phyloP scores from a whole-genome alignment of 2,888 invertebrate species.

The Erebia palarica region DNA sequence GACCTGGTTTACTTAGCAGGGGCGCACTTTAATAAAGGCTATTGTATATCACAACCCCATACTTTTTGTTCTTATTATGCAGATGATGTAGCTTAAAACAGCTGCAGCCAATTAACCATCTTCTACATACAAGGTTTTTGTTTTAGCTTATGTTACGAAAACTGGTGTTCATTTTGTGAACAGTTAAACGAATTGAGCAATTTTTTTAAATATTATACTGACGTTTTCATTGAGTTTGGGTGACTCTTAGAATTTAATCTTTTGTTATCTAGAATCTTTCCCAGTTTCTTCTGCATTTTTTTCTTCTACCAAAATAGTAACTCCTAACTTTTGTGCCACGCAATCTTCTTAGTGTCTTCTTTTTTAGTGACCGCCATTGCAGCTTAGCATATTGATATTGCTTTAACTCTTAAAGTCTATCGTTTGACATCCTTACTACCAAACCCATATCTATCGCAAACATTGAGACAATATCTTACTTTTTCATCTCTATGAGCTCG shows the following conservation, averaged over 20 bases:
- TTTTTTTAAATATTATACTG: background rate
- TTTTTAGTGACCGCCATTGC: background rate
- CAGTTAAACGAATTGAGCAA: background rate
- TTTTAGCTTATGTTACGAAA: constrained; percentile 34
- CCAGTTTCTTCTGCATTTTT: too few relatives aligned
- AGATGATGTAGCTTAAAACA: constrained; percentile 37
- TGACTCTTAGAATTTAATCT: too few relatives aligned
- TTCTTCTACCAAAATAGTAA: too few relatives aligned
- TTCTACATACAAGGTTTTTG: constrained; percentile 12
- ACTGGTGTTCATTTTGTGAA: constrained; percentile 44
- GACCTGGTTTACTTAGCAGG: constrained; percentile 39
- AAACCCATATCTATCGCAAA: background rate
- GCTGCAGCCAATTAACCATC: constrained; percentile 37
- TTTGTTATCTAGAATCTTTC: too few relatives aligned
- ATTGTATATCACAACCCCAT: constrained; percentile 39
- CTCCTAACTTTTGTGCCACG: background rate
- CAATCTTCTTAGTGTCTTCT: background rate
- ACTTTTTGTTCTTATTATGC: constrained; percentile 39
- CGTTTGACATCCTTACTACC: background rate
- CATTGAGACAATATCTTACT: background rate
- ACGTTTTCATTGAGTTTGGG: too few relatives aligned
- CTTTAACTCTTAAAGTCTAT: background rate
- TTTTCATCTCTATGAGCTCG: background rate
- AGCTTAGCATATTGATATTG: background rate
- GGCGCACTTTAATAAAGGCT: constrained; percentile 40